A percentile compares a stretch with the other conserved stretches of the same genome.
phyloP scores from a whole-genome alignment of 2,797 vertebrate species.

The Falco biarmicus region DNA sequence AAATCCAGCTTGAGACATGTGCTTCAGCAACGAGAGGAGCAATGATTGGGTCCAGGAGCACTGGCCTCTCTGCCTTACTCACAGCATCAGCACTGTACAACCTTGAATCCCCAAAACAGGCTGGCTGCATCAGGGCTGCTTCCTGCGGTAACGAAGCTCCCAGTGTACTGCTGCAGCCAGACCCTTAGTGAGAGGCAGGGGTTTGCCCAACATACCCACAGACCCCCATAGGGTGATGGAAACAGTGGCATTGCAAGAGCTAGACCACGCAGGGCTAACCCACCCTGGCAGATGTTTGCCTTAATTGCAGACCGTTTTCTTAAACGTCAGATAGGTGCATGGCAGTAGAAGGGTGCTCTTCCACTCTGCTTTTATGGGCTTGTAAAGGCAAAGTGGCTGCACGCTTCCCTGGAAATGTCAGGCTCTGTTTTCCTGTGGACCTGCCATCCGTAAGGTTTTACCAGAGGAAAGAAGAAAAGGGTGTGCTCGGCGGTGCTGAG shows the following conservation, averaged over 20 bases:
- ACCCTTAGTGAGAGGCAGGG: neutral
- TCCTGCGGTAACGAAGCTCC: accelerated
- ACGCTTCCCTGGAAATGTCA: neutral
- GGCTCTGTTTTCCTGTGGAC: neutral
- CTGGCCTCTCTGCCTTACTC: neutral
- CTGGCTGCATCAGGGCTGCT: neutral
- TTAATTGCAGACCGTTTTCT: neutral
- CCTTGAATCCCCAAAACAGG: neutral
- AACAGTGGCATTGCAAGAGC: neutral
- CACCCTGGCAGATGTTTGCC: neutral
- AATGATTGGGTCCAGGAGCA: neutral
- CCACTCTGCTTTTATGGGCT: neutral
- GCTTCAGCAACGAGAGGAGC: neutral
- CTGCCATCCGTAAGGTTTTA: neutral
- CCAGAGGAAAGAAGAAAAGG: neutral
- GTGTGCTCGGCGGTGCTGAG: accelerated
- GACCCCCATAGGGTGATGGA: neutral
- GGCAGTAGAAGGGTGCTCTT: neutral
- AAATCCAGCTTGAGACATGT: neutral
- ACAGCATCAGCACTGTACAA: neutral
- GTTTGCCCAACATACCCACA: accelerated
- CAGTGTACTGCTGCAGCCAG: neutral
- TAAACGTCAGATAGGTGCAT: neutral
- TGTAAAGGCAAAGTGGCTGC: neutral
- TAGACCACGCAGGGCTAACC: neutral